Percentiles rank a stretch among this genome's conserved stretches.
Conservation (phyloP, 2,113 vertebrate genomes). For the Phyllopteryx taeniolatus region DNA sequence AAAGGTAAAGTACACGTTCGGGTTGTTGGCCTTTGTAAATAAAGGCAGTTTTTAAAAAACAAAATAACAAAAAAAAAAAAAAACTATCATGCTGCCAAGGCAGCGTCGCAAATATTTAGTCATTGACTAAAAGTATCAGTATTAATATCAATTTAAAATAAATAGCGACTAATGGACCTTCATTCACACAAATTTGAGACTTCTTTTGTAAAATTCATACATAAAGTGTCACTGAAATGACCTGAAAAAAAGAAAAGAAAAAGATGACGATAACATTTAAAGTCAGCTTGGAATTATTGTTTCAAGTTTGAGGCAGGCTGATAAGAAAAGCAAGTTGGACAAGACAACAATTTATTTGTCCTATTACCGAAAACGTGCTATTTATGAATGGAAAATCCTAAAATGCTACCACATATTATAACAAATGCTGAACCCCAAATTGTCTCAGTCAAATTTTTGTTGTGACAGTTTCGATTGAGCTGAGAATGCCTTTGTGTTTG, state of each 20-base stretch:
- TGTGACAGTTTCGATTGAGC: conserved; percentile 25
- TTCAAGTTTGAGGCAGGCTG: conserved; percentile 77
- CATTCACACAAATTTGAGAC: conserved; percentile 60
- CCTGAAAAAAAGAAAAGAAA: conserved; percentile 31
- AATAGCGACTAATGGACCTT: conserved; percentile 80
- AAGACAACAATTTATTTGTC: conserved; percentile 17
- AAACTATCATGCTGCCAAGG: conserved; percentile 89
- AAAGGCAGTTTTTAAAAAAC: conserved; percentile 88
- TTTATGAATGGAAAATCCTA: conserved; percentile 25
- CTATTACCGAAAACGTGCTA: conserved; percentile 33
- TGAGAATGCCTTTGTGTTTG: conserved; percentile 42
- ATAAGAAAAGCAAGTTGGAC: conserved; percentile 48
- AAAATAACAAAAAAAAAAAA: background rate
- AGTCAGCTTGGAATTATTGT: conserved; percentile 59
- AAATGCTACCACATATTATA: conserved; percentile 34
- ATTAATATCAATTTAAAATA: conserved; percentile 91
- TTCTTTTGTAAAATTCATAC: conserved; percentile 45
- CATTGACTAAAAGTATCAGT: conserved; percentile 97
- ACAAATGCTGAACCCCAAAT: conserved; percentile 27
- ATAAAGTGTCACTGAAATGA: conserved; percentile 42
- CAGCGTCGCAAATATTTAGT: conserved; percentile 96
- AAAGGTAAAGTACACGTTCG: conserved; percentile 59
- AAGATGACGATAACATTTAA: conserved; percentile 45
- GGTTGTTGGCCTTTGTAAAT: conserved; percentile 86
- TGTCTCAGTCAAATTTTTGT: conserved; percentile 23